phyloP scores from a whole-genome alignment of 53 echinoderm and acorn worm genomes.

The Holothuria leucospilota region DNA sequence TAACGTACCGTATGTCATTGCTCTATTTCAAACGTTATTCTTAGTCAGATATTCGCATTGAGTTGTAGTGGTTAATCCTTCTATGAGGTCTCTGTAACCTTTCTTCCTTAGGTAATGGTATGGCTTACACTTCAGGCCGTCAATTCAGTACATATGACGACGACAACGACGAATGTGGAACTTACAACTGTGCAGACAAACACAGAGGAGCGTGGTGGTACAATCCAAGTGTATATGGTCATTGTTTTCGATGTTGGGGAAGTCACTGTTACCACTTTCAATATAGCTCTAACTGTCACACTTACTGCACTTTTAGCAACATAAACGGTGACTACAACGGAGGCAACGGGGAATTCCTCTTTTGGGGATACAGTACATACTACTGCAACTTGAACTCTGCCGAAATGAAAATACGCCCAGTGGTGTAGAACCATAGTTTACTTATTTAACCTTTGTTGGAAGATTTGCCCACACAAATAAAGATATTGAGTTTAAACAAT shows the following conservation, averaged over 20 bases:
- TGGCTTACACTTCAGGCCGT: no score
- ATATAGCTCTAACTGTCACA: neutral
- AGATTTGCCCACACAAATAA: no score
- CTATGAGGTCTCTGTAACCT: no score
- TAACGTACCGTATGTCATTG: no score
- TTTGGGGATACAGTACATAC: neutral
- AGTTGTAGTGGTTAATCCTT: no score
- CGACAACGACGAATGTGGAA: conserved; percentile 2
- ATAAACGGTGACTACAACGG: conserved; percentile 5
- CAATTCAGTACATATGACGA: neutral
- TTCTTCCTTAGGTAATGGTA: no score
- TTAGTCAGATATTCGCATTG: no score
- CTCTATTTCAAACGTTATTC: no score
- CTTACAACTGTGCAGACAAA: conserved; percentile 15
- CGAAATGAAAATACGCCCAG: conserved; percentile 21
- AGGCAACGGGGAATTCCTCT: neutral
- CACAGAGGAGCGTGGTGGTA: conserved; percentile 23
- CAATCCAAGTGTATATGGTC: no score
- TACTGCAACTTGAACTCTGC: neutral
- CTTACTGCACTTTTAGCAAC: neutral
- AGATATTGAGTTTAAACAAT: no score
- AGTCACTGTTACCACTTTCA: conserved; percentile 1
- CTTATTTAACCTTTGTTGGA: no score
- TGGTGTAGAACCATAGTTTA: no score
- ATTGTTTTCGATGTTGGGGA: neutral